phyloP scores from a whole-genome alignment of 2,888 invertebrate genomes.

The Drosophila tanythrix region DNA sequence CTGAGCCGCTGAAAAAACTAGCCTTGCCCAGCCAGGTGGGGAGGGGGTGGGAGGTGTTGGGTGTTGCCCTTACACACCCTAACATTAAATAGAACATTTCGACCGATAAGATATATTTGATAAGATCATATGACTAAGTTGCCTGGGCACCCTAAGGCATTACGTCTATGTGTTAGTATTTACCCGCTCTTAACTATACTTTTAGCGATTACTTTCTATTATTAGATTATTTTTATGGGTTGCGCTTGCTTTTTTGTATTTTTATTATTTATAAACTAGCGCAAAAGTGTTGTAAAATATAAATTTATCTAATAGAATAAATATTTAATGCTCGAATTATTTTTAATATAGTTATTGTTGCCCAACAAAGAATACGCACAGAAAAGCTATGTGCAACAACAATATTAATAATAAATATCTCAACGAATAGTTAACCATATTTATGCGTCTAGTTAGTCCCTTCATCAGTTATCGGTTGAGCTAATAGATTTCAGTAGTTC shows the following conservation, averaged over 20 bases:
- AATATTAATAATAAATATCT: background rate
- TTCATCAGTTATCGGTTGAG: slow-evolving; percentile 21
- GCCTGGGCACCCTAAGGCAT: slow-evolving; percentile 2
- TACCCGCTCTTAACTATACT: background rate
- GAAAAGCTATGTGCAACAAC: background rate
- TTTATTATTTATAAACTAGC: background rate
- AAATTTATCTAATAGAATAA: background rate
- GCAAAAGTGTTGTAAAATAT: background rate
- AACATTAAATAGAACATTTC: background rate
- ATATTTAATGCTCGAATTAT: background rate
- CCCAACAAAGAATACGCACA: background rate
- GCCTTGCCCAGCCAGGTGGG: background rate
- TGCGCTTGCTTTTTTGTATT: background rate
- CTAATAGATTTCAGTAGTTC: slow-evolving; percentile 24
- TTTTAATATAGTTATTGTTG: background rate
- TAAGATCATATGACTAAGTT: slow-evolving; percentile 44
- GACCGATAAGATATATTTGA: slow-evolving; percentile 38
- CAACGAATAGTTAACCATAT: background rate
- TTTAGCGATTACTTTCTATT: slow-evolving; percentile 12
- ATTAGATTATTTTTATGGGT: slow-evolving; percentile 1
- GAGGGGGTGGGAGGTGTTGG: background rate
- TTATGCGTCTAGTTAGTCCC: slow-evolving; percentile 16
- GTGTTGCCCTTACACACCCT: background rate
- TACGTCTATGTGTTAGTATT: slow-evolving; percentile 1
- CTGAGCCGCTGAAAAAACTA: slow-evolving; percentile 1